Evolutionary conservation across 2,888 invertebrate genomes (phyloP), one percentile per base, ranked within the genome.

Genomic region (Trichogramma evanescens): DNA sequence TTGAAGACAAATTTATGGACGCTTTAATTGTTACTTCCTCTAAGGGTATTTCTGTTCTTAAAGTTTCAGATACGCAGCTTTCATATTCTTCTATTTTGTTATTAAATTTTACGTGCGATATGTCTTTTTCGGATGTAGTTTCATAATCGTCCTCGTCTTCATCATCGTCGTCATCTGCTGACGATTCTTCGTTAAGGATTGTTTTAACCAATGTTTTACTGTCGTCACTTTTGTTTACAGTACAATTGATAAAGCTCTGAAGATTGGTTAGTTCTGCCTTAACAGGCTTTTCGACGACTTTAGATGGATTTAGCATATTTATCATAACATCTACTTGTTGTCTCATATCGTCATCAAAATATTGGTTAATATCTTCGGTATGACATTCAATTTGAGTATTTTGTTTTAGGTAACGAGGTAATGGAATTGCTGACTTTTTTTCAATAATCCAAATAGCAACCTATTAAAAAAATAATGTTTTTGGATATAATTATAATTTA

Each of bases 391-490:
- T 48, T 55, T 60, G 51, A 1, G 63, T 63, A 13, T 55, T 54
- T n/a, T 63, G 59, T 44, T 57, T 48, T 38, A 63, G 8, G 44
- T 58, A 63, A 50, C 51, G 56, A 1, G 57, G 60, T 13, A 63
- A 45, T 4, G 50, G 10, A 54, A n/a, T 9, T 0, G n/a, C 6
- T 4, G 58, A 53, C 38, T 54, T 38, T 26, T 39, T 39, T 3
- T 56, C 52, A 8, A 51, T n/a, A 9, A 61, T 42, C 58, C 55
- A 62, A 9, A 62, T 10, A 26, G 53, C 46, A 50, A 56, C 52
- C 62, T 62, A 26, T 38, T 41, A 56, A 13, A 38, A n/a, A 26
- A 40, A 26, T 38, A 45, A n/a, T 26, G 8, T 4, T 54, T 54
- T n/a, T 10, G 9, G 38, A 5, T 45, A 13, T 53, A 53, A 43